Evolutionary conservation across 2,888 invertebrate species (phyloP), one percentile per base, ranked within the genome.

Genomic region (Tetragnatha montana): DNA sequence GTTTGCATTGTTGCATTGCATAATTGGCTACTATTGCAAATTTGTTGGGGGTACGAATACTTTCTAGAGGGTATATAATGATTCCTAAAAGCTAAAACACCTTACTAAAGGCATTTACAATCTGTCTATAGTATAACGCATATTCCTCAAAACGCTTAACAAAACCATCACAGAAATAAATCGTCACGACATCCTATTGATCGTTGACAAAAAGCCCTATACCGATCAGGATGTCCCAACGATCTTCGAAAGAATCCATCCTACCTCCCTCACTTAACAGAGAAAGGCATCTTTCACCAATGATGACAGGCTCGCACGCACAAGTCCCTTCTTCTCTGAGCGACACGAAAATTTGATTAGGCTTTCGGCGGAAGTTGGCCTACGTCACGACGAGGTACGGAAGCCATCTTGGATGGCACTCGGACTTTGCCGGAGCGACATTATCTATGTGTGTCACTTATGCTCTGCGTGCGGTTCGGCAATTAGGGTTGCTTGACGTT

Each of bases 221-320:
- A 0, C 60, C 60, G 60, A 17, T 60, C 60, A 12, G 60, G 60
- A 60, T 60, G 60, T 60, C 60, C 8, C 60, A 60, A 60, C 8
- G 60, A 60, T 60, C 60, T 60, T 60, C 14, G 14, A 17, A 4
- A 17, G 60, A 60, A 74, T 75, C 75, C 47, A 69, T 82, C 35
- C 74, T 22, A 51, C 21, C 60, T 51, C 6, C 50, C 68, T 22
- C 22, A 68, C 83, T 68, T 75, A 68, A 75, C 60, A 75, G 74
- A 83, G 74, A 60, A 83, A 35, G 83, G 49, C 75, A 75, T 83
- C 75, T 83, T 75, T 83, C 68, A 35, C 35, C 35, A 4, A 83
- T 75, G 83, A 83, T 83, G 83, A 75, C 83, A 75, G 60, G 83
- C n/a, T 69, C 49, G 47, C 83, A 83, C 83, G 83, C 75, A 83